These are phyloP conservation scores for Tolmerus cingulatus DNA, from an alignment of 2,888 invertebrate species.

Conservation along the genomic window DNA sequence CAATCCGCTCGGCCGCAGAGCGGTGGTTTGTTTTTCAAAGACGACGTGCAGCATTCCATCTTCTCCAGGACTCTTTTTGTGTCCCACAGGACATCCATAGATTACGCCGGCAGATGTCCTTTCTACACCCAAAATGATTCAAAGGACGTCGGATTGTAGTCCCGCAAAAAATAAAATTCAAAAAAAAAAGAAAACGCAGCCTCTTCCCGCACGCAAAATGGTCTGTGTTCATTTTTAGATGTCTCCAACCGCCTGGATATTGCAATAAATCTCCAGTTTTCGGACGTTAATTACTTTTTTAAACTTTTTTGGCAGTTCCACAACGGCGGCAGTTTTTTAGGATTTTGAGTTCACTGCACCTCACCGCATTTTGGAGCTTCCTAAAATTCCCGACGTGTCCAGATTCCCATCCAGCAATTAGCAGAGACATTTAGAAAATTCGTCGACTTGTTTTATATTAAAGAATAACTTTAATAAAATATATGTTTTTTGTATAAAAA, in stretches of 20 bases:
- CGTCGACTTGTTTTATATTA: not conserved
- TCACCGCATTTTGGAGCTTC: not conserved
- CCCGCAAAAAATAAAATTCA: not conserved
- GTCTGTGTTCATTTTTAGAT: not conserved
- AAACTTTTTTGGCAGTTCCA: not conserved
- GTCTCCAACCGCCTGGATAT: not conserved
- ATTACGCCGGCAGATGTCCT: slow-evolving; percentile 2
- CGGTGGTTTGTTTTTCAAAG: not conserved
- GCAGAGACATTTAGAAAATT: not conserved
- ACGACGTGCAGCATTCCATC: not conserved
- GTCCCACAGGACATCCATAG: not conserved
- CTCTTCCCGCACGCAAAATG: not conserved
- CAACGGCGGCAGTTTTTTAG: not conserved
- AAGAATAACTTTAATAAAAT: not conserved
- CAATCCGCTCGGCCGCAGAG: not conserved
- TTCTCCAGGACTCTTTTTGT: not conserved
- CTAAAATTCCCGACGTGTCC: not conserved
- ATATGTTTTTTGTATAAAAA: no score
- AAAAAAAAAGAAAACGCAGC: not conserved
- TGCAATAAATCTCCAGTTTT: slow-evolving; percentile 5
- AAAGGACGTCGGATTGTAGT: not conserved
- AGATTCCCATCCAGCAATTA: not conserved
- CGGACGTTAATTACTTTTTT: not conserved
- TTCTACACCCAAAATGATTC: not conserved
- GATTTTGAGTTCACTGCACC: not conserved